phyloP scores from a whole-genome alignment of 2,797 vertebrate species.

The Myotis findleyi region DNA sequence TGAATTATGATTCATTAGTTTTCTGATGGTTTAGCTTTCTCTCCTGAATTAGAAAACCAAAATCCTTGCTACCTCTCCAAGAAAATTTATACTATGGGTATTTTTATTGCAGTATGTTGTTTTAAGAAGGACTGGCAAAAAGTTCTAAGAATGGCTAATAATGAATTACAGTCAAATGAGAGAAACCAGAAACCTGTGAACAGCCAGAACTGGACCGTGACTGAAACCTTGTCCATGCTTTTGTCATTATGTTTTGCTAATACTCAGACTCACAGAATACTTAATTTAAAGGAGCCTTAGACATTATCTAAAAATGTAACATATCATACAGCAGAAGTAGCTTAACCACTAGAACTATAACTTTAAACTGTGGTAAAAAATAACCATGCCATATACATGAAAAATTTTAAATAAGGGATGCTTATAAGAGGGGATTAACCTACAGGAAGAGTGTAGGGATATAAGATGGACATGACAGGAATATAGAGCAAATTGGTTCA shows the following conservation, averaged over 20 bases:
- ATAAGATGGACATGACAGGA: background rate
- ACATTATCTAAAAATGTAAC: slow-evolving; percentile 85
- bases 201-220: slow-evolving; percentile 87
- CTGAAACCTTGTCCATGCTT: slow-evolving; percentile 86
- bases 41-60: slow-evolving; percentile 56
- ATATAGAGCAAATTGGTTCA: background rate
- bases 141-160: slow-evolving; percentile 39
- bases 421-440: background rate
- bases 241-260: slow-evolving; percentile 82
- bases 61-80: slow-evolving; percentile 32
- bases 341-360: background rate
- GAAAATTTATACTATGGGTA: slow-evolving; percentile 5
- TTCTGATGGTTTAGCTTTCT: slow-evolving; percentile 53
- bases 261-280: slow-evolving; percentile 66
- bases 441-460: background rate
- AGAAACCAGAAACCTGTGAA: slow-evolving; percentile 77
- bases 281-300: slow-evolving; percentile 79
- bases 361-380: background rate
- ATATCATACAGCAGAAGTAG: background rate
- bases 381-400: background rate
- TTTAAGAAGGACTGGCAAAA: slow-evolving; percentile 8
- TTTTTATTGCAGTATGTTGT: slow-evolving; percentile 44
- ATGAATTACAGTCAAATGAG: background rate
- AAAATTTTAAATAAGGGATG: background rate
- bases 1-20: slow-evolving; percentile 54